Conservation (phyloP, 2,797 vertebrate genomes). For the Microchirus variegatus region DNA sequence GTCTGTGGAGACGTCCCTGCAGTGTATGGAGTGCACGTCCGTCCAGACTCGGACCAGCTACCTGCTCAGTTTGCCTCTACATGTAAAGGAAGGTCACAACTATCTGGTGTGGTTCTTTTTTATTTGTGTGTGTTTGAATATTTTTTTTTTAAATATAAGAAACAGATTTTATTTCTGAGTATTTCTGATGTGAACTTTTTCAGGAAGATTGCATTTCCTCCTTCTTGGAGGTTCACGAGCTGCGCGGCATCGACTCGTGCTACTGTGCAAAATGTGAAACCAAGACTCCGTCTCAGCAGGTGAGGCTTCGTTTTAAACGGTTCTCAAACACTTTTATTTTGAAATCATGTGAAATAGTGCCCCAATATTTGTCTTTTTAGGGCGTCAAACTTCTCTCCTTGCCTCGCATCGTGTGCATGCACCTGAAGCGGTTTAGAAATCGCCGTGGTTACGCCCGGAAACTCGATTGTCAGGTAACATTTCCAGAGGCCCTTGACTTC, state of each 20-base stretch:
- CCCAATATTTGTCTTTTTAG: constrained; percentile 52
- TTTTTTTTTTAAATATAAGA: no score
- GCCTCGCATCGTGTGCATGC: constrained; percentile 74
- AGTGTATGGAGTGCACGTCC: constrained; percentile 62
- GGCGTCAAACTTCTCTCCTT: constrained; percentile 64
- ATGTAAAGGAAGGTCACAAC: constrained; percentile 51
- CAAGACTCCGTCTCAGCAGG: constrained; percentile 67
- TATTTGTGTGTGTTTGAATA: no score
- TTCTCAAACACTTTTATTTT: no score
- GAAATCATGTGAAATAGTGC: no score
- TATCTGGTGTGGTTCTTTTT: constrained; percentile 62
- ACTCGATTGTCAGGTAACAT: constrained; percentile 63
- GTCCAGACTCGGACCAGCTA: constrained; percentile 49
- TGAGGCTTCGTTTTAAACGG: constrained; percentile 4
- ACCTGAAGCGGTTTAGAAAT: constrained; percentile 75
- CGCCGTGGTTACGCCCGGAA: constrained; percentile 20
- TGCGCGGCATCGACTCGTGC: constrained; percentile 55
- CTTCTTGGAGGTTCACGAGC: constrained; percentile 69
- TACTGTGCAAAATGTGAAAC: constrained; percentile 66
- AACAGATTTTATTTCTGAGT: no score
- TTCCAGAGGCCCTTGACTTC: constrained; percentile 69
- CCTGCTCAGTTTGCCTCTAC: constrained; percentile 73
- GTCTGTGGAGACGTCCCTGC: constrained; percentile 57
- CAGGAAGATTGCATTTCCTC: constrained; percentile 71
- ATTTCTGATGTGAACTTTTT: neutral